Conservation (phyloP, 2,113 vertebrate genomes). For the Zosterops japonicus region DNA sequence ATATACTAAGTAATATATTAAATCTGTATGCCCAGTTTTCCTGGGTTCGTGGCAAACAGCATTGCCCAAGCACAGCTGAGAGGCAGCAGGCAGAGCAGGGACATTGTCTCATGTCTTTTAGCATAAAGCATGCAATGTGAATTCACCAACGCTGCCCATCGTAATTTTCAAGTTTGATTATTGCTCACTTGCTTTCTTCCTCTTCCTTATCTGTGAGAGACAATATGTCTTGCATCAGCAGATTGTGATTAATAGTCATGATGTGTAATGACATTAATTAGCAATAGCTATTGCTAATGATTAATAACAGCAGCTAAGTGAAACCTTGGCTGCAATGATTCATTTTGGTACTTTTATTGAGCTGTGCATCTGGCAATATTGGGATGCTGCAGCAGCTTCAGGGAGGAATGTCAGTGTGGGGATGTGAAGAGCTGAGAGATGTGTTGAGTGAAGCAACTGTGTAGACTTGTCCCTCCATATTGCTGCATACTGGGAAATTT, state of each 20-base stretch:
- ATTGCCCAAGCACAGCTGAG: neutral
- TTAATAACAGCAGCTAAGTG: slow-evolving; percentile 46
- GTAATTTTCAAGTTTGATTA: neutral
- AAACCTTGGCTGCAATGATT: slow-evolving; percentile 34
- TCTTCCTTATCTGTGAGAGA: neutral
- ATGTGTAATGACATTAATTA: slow-evolving; percentile 59
- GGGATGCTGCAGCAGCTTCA: neutral
- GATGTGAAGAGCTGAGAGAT: neutral
- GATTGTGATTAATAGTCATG: slow-evolving; percentile 40
- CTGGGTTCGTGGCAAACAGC: neutral
- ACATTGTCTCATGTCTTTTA: neutral
- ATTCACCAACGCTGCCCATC: neutral
- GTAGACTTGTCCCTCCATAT: neutral
- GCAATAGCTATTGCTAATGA: slow-evolving; percentile 45
- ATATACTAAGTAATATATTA: neutral
- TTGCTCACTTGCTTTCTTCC: neutral
- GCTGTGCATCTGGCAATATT: neutral
- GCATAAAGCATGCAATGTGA: neutral
- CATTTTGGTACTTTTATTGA: neutral
- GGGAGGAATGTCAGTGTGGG: neutral
- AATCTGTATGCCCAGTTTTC: neutral
- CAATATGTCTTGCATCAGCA: slow-evolving; percentile 40
- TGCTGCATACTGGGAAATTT: neutral
- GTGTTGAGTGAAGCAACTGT: neutral
- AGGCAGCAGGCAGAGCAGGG: neutral